Conservation (phyloP, 2,888 invertebrate species). For the Drosophila cognata region DNA sequence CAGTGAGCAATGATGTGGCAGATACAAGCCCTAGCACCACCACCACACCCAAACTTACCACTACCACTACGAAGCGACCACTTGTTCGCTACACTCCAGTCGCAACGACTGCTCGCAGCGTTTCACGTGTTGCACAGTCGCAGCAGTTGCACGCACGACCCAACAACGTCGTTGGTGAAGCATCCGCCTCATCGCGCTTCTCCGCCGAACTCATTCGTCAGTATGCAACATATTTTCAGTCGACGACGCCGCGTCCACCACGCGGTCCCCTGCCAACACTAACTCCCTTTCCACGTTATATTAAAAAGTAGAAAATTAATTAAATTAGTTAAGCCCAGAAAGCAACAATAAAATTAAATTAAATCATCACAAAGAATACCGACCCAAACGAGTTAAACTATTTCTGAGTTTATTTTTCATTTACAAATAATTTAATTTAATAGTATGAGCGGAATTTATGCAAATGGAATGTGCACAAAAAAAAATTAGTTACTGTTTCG, state of each 20-base stretch:
- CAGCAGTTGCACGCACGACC: conserved; percentile 22
- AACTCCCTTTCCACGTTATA: conserved; percentile 73
- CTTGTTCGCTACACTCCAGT: conserved; percentile 8
- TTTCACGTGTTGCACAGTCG: conserved; percentile 27
- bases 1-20: conserved; percentile 24
- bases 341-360: conserved; percentile 54
- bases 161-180: conserved; percentile 23
- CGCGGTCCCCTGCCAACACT: conserved; percentile 76
- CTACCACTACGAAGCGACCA: conserved; percentile 39
- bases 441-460: conserved; percentile 19
- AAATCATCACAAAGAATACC: conserved; percentile 30
- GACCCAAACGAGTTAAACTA: conserved; percentile 25
- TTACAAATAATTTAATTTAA: conserved; percentile 35
- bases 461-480: conserved; percentile 5
- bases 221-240: conserved; percentile 68
- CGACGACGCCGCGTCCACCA: conserved; percentile 65
- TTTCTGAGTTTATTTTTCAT: conserved; percentile 14
- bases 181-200: conserved; percentile 26
- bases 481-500: not conserved
- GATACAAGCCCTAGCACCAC: not conserved
- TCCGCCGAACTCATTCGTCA: conserved; percentile 51
- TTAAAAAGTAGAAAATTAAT: conserved; percentile 59
- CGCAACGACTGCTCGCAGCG: conserved; percentile 13
- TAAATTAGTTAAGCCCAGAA: conserved; percentile 52
- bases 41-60: not conserved